These are phyloP conservation scores for Ptychadena robeensis DNA, from an alignment of 2,797 vertebrate genomes.

Conservation along the genomic window DNA sequence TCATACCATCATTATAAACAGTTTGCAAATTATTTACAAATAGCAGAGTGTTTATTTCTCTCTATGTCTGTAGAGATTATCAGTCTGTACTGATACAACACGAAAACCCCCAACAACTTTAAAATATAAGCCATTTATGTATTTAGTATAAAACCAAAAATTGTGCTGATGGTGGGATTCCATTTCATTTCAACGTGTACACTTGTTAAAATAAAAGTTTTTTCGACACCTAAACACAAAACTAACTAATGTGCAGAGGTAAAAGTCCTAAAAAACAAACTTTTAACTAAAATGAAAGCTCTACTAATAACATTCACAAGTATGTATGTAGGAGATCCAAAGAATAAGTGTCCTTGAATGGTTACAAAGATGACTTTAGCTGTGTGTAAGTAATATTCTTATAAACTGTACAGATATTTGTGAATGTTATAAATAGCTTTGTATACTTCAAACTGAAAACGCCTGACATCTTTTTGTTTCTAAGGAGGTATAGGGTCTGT, in stretches of 20 bases:
- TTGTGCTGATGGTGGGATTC: slow-evolving; percentile 41
- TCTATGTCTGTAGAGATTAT: background rate
- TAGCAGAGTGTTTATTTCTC: slow-evolving; percentile 14
- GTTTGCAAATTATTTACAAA: slow-evolving; percentile 50
- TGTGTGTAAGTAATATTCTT: background rate
- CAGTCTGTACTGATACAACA: slow-evolving; percentile 11
- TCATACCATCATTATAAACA: slow-evolving; percentile 42
- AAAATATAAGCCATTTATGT: slow-evolving; percentile 33
- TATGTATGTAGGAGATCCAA: background rate
- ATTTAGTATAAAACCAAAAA: slow-evolving; percentile 23
- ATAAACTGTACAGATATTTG: background rate
- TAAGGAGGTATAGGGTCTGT: slow-evolving; percentile 28
- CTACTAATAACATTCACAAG: slow-evolving; percentile 4
- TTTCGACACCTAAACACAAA: slow-evolving; percentile 15
- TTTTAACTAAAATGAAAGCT: background rate
- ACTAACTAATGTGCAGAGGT: background rate
- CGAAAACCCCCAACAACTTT: slow-evolving; percentile 37
- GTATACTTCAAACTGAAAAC: background rate
- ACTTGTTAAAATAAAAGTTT: slow-evolving; percentile 38
- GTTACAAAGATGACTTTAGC: background rate
- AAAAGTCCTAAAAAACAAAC: background rate
- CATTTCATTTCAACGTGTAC: slow-evolving; percentile 3
- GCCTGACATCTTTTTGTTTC: slow-evolving; percentile 1
- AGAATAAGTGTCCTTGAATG: background rate
- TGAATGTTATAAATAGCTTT: background rate